A percentile compares a stretch with the other conserved stretches of the same genome.
Conservation (phyloP, 2,797 vertebrate species). For the Meriones psammophilus region DNA sequence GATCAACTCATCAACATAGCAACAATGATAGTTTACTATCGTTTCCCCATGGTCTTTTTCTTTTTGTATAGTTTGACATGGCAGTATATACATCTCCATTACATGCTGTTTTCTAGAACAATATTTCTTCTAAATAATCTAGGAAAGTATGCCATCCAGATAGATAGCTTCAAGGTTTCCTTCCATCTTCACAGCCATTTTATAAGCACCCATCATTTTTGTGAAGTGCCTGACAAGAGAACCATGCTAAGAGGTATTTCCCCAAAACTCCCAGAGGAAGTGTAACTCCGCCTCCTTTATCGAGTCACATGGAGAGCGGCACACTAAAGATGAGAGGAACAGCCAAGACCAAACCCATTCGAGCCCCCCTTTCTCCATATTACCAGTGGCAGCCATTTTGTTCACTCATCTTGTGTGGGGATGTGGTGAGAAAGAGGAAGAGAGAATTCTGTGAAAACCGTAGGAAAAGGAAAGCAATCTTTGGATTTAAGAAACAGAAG, state of each 20-base stretch:
- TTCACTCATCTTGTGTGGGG: conserved; percentile 67
- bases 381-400: neutral
- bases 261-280: neutral
- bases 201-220: neutral
- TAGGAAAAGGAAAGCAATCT: neutral
- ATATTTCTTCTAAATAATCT: neutral
- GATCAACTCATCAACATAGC: neutral
- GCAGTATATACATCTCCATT: neutral
- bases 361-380: neutral
- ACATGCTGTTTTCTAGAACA: conserved; percentile 32
- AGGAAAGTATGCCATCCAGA: neutral
- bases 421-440: neutral
- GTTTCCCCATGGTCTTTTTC: neutral
- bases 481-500: conserved; percentile 58
- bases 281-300: neutral
- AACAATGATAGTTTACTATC: neutral
- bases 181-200: conserved; percentile 49
- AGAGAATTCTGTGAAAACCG: neutral
- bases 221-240: conserved; percentile 8
- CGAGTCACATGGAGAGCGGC: neutral
- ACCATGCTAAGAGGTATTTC: neutral
- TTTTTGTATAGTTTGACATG: neutral
- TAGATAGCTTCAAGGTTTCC: neutral
- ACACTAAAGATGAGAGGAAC: neutral
- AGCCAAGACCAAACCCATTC: neutral